Percentiles rank a stretch among this genome's conserved stretches.
Evolutionary conservation across 1,140 invertebrate genomes (phyloP).

Genomic region (Pogonomyrmex barbatus): DNA sequence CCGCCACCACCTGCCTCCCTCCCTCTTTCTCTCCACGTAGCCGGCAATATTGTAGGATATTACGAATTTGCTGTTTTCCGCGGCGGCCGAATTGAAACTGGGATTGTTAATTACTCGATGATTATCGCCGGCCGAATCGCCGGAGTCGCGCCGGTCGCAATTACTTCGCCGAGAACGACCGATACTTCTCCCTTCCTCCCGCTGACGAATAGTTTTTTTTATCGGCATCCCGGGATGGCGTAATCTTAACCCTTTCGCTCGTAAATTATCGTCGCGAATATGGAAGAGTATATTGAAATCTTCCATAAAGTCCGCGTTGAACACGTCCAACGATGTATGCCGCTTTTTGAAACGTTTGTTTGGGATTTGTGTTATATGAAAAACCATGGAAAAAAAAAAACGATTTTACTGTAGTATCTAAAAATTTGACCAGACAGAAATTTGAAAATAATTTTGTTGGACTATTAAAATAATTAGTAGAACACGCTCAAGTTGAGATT

Average conservation of each 20-base stretch:
- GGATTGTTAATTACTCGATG: slow-evolving; percentile 86
- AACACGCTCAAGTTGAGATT: no score
- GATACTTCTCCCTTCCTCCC: slow-evolving; percentile 25
- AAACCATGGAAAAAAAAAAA: no score
- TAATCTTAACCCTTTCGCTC: slow-evolving; percentile 32
- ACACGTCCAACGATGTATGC: not conserved
- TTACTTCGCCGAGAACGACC: slow-evolving; percentile 77
- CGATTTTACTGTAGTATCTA: no score
- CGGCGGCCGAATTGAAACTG: slow-evolving; percentile 85
- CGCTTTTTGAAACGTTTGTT: no score
- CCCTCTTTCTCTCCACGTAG: slow-evolving; percentile 37
- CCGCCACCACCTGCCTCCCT: not conserved
- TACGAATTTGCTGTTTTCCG: slow-evolving; percentile 87
- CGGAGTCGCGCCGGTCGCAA: slow-evolving; percentile 83
- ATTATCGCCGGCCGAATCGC: slow-evolving; percentile 83
- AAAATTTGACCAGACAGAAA: no score
- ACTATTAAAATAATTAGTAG: no score
- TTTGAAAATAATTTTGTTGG: no score
- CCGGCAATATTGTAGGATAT: slow-evolving; percentile 86
- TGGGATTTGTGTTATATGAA: no score
- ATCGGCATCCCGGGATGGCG: not conserved
- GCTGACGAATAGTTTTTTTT: slow-evolving; percentile 1
- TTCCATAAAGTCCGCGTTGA: not conserved
- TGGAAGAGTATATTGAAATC: not conserved
- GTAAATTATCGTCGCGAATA: not conserved